These are phyloP conservation scores for Antheraea yamamai DNA, from an alignment of 2,888 invertebrate species.

Conservation along the genomic window DNA sequence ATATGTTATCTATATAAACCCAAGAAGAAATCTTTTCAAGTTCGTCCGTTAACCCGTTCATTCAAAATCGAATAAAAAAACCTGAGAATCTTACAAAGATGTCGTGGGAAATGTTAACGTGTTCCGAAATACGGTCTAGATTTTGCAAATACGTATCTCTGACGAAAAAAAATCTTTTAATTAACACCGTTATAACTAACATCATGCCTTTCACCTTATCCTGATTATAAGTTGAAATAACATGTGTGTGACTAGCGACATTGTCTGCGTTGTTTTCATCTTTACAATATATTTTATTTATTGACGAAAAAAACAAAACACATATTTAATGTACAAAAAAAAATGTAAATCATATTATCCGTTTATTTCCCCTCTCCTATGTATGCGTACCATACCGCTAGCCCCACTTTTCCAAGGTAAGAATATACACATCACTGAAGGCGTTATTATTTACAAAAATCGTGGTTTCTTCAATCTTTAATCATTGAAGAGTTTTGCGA, in stretches of 20 bases:
- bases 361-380: too few species aligned
- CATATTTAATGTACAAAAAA: too few species aligned
- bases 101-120: constrained; percentile 39
- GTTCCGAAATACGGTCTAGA: constrained; percentile 14
- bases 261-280: too few species aligned
- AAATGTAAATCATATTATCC: too few species aligned
- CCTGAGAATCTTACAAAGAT: constrained; percentile 35
- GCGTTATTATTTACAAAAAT: too few species aligned
- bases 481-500: too few species aligned
- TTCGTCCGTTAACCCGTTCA: constrained; percentile 39
- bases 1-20: constrained; percentile 31
- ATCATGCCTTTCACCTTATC: background rate
- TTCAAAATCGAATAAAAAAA: constrained; percentile 29
- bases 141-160: constrained; percentile 6
- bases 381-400: too few species aligned
- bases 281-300: background rate
- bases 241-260: background rate
- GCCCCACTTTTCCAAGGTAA: too few species aligned
- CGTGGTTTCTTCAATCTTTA: too few species aligned
- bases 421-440: too few species aligned
- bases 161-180: background rate
- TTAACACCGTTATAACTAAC: background rate
- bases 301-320: too few species aligned
- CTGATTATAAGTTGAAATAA: background rate
- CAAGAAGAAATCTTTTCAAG: constrained; percentile 15